Conservation (phyloP, 1,140 invertebrate species). For the Chironomus tepperi region DNA sequence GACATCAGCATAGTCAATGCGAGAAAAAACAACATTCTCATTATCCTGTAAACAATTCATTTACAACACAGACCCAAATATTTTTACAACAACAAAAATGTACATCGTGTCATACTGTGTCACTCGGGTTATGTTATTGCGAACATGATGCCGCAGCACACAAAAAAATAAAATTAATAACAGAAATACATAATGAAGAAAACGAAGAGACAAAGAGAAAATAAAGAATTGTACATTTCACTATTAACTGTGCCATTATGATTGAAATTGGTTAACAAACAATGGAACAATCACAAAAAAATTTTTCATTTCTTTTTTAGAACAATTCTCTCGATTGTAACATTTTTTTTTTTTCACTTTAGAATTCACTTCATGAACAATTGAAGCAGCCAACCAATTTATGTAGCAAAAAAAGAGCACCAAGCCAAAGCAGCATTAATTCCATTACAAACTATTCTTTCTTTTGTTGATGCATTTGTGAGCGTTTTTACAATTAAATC, state of each 20-base stretch:
- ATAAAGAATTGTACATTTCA: neutral
- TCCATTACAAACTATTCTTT: neutral
- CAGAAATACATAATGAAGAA: neutral
- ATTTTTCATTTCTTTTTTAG: neutral
- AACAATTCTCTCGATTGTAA: neutral
- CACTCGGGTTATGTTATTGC: neutral
- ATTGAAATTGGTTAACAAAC: neutral
- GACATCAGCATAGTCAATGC: too few species aligned
- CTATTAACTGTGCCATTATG: neutral
- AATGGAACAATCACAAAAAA: conserved; percentile 7
- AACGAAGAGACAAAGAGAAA: neutral
- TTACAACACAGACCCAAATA: too few species aligned
- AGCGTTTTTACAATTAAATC: neutral
- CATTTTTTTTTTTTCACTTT: neutral
- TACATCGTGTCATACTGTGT: too few species aligned
- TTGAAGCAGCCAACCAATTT: neutral
- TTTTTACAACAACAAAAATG: too few species aligned
- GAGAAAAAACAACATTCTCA: too few species aligned
- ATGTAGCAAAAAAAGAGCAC: neutral
- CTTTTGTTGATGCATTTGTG: neutral
- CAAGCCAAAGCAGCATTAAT: neutral
- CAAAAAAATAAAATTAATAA: neutral
- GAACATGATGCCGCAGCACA: neutral
- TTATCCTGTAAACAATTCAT: too few species aligned
- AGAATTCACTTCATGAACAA: neutral